Conservation (phyloP, 2,797 vertebrate species). For the Gambelia wislizenii region DNA sequence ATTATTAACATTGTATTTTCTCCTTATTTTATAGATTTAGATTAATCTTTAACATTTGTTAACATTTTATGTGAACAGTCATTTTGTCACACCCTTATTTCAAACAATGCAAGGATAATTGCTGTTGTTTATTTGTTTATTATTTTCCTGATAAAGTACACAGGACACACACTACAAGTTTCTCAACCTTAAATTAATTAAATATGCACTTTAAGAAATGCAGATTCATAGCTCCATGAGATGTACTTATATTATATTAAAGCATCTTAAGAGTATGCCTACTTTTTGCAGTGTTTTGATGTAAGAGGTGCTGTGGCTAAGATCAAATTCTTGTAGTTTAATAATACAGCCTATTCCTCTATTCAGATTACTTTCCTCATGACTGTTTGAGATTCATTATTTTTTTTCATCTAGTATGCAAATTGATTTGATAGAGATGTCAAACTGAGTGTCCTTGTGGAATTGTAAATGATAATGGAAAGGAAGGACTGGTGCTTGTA, state of each 20-base stretch:
- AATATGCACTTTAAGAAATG: constrained; percentile 4
- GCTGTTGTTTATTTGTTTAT: not conserved
- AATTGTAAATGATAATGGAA: not conserved
- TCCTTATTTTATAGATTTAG: not conserved
- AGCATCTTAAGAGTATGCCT: not conserved
- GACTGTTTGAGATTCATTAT: constrained; percentile 6
- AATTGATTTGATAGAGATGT: constrained; percentile 17
- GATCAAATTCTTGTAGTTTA: not conserved
- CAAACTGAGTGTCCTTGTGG: not conserved
- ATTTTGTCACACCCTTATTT: not conserved
- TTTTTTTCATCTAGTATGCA: constrained; percentile 25
- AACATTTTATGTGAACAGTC: not conserved
- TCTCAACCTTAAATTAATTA: not conserved
- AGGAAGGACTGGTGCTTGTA: not conserved
- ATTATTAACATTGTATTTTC: not conserved
- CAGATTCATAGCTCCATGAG: not conserved
- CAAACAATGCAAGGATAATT: not conserved
- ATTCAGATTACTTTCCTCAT: constrained; percentile 14
- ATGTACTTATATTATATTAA: not conserved
- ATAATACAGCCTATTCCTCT: constrained; percentile 7
- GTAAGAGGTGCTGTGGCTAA: not conserved
- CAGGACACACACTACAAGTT: not conserved
- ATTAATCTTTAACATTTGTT: not conserved
- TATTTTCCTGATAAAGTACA: not conserved
- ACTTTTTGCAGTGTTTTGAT: not conserved